Evolutionary conservation across 2,797 vertebrate genomes (phyloP).

Genomic region (Parambassis ranga): DNA sequence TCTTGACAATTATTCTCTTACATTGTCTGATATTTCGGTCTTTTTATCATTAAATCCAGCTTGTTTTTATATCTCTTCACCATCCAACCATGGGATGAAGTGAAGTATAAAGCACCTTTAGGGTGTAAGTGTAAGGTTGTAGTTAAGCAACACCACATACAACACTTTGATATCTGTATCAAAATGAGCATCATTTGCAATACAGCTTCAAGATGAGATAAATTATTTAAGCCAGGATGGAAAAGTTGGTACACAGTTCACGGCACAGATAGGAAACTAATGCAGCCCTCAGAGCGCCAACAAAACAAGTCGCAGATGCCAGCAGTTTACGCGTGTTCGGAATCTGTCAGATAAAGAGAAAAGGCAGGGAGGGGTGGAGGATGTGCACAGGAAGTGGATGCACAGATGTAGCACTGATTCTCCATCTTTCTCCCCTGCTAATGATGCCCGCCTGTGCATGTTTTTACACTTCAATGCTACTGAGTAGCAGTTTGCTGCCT

Average conservation of each 20-base stretch:
- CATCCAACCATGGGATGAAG: constrained; percentile 73
- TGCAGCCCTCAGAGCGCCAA: constrained; percentile 27
- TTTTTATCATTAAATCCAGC: constrained; percentile 36
- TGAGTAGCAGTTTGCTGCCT: background rate
- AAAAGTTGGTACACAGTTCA: constrained; percentile 46
- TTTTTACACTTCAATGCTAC: constrained; percentile 23
- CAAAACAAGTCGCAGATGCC: constrained; percentile 29
- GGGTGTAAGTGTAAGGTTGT: constrained; percentile 33
- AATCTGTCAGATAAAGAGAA: background rate
- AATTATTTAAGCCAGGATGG: constrained; percentile 76
- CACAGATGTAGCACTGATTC: constrained; percentile 17
- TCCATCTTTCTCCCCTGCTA: background rate
- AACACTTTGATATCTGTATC: constrained; percentile 73
- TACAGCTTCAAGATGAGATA: constrained; percentile 73
- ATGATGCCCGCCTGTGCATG: background rate
- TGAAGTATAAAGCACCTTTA: constrained; percentile 62
- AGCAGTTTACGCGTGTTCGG: background rate
- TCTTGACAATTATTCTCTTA: background rate
- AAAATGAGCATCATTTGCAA: constrained; percentile 74
- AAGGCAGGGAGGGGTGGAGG: background rate
- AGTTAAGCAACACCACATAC: constrained; percentile 50
- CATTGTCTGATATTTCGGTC: constrained; percentile 3
- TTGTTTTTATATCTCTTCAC: constrained; percentile 43
- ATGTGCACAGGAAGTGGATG: background rate
- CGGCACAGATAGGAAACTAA: constrained; percentile 33